Evolutionary conservation across 2,888 invertebrate genomes (phyloP), one percentile per base, ranked within the genome.

Genomic region (Nudaria mundana): DNA sequence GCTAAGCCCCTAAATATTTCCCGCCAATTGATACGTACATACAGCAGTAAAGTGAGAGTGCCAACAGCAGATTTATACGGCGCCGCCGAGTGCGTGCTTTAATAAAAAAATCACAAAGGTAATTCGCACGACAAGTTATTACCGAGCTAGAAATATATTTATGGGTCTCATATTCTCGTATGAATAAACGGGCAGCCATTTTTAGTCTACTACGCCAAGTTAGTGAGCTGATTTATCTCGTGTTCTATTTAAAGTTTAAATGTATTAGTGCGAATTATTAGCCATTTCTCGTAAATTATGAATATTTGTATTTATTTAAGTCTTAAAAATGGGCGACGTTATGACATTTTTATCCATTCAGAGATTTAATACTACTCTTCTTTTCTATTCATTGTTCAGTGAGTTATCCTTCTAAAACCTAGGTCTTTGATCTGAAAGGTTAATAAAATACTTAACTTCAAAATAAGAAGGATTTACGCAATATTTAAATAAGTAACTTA

Each of bases 51-150:
- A 84, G 76, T 76, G 77, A 76, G 77, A 70, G 74, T 72, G 81
- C 79, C 78, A 75, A 66, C 77, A 71, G 60, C 71, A 78, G 80
- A 87, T 86, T 85, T 87, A 87, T 85, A 75, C 71, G 85, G 83
- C 85, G 84, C 84, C 84, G 72, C 66, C 61, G 66, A 71, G 75
- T 78, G 82, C 75, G 83, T 80, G 79, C 76, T 76, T 81, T 79
- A 77, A 81, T 81, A 84, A 84, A 85, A 57, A 79, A 79, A 81
- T 71, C 78, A 76, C 76, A 78, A 77, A 83, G 84, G 87, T 86
- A 84, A 85, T 82, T 84, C 80, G 63, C 71, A 73, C 73, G 76
- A 82, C 81, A 84, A 82, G 75, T 86, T 87, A 86, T 83, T 79
- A 76, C 83, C 48, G 58, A 53, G 63, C 72, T 72, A 68, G 70